Base-by-base conservation (phyloP, 2,888 invertebrate species). In the Meiosimyza decipiens region DNA sequence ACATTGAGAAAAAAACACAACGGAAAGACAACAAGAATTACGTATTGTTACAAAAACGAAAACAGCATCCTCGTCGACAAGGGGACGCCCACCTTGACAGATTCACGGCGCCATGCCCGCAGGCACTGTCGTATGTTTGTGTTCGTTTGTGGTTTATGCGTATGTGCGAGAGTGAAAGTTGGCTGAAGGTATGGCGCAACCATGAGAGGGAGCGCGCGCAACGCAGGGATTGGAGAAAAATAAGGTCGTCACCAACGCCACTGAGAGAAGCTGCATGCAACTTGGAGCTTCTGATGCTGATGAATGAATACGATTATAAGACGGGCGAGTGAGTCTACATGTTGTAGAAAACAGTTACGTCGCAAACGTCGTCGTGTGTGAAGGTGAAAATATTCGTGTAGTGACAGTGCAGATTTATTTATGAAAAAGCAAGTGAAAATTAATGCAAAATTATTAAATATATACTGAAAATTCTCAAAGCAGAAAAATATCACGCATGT, bases 241-340 rank as follows among this genome's bases (percentile, higher is more conserved):
- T 63, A 63, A 63, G 63, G 63, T 63, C 63, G 63, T 15, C 40
- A 47, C 47, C 62, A 40, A 16, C 47, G 47, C 15, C n/a, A 16
- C 16, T 40, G 9, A 16, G 18, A 49, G 63, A 63, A 63, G 63
- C 63, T 63, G 63, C 62, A 62, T 63, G 63, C 62, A 62, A 40
- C 40, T 40, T 40, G 47, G 63, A 63, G 63, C 63, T 63, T 63
- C 63, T 18, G 63, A 63, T 63, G 47, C 63, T 49, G 63, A 63
- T 63, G 63, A 63, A 63, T 63, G 63, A 47, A 47, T 13, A 49
- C 47, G 63, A 47, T 49, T 63, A 49, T 12, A 47, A 63, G 63
- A 57, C 28, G 22, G 57, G 63, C 18, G 40, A 33, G 62, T 18
- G 49, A 62, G 16, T 63, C 47, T 40, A 47, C 63, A 18, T 47